Base-by-base conservation (phyloP, 2,888 invertebrate genomes). In the Venusia cambrica region DNA sequence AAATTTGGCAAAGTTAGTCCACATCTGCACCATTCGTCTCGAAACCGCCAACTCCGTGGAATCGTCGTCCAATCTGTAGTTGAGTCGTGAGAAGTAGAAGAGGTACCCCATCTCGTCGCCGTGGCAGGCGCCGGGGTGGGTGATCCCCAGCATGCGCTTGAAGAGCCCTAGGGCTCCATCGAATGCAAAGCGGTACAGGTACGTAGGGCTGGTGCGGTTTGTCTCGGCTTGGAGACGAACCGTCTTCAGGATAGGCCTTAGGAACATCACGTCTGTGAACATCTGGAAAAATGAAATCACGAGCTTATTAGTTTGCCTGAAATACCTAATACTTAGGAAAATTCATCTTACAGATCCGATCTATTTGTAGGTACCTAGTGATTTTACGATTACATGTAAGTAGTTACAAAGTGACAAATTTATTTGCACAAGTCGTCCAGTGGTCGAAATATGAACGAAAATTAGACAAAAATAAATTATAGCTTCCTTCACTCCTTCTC, bases 51-150 rank as follows among this genome's bases (percentile, higher is more conserved):
- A 75, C 51, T 90, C 90, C 5, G 88, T 75, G 0, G 90, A 90
- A 30, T 83, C 84, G 6, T 90, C 89, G 48, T 90, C 90, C 9
- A 90, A 62, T 45, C 89, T 81, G 45, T 90, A 84, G 66, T 90
- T 90, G 5, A 90, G 77, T 48, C 90, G 85, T 1, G 90, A 90
- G 70, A 90, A 90, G 62, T 90, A 90, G 56, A 91, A 91, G 9
- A 91, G 71, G 47, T 91, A 91, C 4, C 90, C 90, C 85, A 91
- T 84, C 62, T 91, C 91, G 50, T 91, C 91, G 0, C 90, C 91
- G 48, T 91, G 91, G 48, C 90, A 90, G 3, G 88, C 90, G 1
- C 91, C 91, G 0, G 89, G 87, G 32, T 90, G 74, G 1, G 85
- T 79, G 49, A 90, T 88, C 11, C 90, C 90, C 53, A 90, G 63